Conservation (phyloP, 1,140 invertebrate species). For the Dendrolimus punctatus region DNA sequence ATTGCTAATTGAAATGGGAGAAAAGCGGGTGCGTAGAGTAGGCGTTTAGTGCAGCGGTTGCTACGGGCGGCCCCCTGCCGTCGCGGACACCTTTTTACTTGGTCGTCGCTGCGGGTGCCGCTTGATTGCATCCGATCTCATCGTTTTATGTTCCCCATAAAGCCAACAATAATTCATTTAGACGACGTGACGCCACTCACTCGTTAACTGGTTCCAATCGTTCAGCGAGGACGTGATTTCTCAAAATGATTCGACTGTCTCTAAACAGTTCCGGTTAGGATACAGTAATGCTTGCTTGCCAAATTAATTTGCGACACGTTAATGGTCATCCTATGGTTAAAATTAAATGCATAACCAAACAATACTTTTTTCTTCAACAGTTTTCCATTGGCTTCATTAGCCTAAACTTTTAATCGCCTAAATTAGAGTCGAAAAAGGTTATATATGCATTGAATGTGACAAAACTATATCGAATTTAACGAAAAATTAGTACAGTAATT, state of each 20-base stretch:
- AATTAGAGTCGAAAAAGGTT: too few species aligned
- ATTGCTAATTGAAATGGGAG: conserved; percentile 64
- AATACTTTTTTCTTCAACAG: too few species aligned
- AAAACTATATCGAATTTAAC: too few species aligned
- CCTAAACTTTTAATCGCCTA: too few species aligned
- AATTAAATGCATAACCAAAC: neutral
- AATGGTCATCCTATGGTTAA: neutral
- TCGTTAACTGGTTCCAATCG: conserved; percentile 59
- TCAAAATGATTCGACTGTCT: conserved; percentile 4
- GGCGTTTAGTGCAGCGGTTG: conserved; percentile 54
- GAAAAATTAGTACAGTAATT: too few species aligned
- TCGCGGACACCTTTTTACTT: conserved; percentile 61
- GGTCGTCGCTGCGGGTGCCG: conserved; percentile 59
- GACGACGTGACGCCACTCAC: conserved; percentile 67
- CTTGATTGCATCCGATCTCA: conserved; percentile 68
- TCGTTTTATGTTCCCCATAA: conserved; percentile 68
- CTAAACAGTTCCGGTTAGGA: conserved; percentile 14
- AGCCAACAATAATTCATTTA: conserved; percentile 71
- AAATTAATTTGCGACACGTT: neutral
- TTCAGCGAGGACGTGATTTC: conserved; percentile 43
- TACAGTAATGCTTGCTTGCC: neutral
- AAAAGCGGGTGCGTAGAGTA: conserved; percentile 44
- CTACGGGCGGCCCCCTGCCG: conserved; percentile 42
- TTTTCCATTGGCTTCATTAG: too few species aligned
- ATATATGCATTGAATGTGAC: too few species aligned